phyloP scores from a whole-genome alignment of 1,140 invertebrate genomes.

The Saccostrea cuccullata region DNA sequence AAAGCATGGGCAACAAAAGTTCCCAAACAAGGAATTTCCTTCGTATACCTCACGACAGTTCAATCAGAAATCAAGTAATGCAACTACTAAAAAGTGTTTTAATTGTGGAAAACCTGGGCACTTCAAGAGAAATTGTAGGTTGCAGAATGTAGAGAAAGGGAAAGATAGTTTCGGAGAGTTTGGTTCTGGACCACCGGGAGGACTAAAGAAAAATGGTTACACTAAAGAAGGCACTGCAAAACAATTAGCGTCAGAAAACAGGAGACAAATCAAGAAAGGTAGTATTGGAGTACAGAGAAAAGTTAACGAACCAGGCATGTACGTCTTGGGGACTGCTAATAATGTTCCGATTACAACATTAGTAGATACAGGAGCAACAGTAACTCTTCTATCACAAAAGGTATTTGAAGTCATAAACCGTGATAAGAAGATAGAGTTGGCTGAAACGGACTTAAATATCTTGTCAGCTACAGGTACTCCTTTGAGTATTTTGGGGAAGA shows the following conservation, averaged over 20 bases:
- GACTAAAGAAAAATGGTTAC: neutral
- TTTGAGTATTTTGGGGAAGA: no score
- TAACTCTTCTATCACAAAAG: no score
- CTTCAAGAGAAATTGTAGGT: neutral
- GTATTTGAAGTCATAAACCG: no score
- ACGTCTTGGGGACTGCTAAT: conserved; percentile 25
- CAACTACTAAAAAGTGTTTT: neutral
- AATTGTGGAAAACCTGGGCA: conserved; percentile 25
- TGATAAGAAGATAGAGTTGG: no score
- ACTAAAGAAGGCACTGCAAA: conserved; percentile 2
- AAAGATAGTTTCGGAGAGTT: neutral
- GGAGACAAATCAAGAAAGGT: neutral
- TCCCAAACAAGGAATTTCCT: neutral
- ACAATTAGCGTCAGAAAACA: neutral
- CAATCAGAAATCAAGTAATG: no score
- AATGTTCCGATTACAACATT: neutral
- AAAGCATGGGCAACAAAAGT: neutral
- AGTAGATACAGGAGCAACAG: conserved; percentile 40
- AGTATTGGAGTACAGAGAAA: neutral
- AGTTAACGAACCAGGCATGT: conserved; percentile 40
- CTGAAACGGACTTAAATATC: no score
- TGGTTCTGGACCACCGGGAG: neutral
- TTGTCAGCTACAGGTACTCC: no score
- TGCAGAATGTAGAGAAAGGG: neutral
- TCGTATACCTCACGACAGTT: no score